A percentile compares a stretch with the other conserved stretches of the same genome.
phyloP scores from a whole-genome alignment of 2,888 invertebrate species.

The Tetramorium bicarinatum region DNA sequence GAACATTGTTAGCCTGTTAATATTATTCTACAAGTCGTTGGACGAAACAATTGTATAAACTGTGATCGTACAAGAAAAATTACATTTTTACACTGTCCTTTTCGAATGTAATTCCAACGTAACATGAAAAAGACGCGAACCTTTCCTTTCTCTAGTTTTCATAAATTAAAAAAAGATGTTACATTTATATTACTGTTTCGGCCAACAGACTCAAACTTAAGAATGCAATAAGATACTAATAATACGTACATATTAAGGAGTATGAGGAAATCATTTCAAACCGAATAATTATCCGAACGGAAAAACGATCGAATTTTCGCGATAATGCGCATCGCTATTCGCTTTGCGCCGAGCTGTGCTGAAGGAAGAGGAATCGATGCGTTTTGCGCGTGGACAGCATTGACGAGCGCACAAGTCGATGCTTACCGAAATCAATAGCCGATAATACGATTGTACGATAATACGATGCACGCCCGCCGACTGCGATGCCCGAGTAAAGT shows the following conservation, averaged over 20 bases:
- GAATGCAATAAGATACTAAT: neutral
- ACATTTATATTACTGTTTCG: neutral
- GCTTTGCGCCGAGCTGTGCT: slow-evolving; percentile 3
- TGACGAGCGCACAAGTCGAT: slow-evolving; percentile 59
- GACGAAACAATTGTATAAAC: neutral
- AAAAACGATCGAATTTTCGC: neutral
- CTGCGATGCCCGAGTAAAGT: slow-evolving; percentile 61
- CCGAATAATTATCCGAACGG: neutral
- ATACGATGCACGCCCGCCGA: slow-evolving; percentile 62
- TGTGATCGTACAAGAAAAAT: neutral
- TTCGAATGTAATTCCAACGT: neutral
- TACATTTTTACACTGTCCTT: neutral
- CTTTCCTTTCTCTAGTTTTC: neutral
- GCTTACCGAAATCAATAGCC: slow-evolving; percentile 70
- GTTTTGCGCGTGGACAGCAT: slow-evolving; percentile 59
- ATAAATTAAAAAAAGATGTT: neutral
- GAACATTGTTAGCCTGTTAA: slow-evolving; percentile 5
- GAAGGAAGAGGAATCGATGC: slow-evolving; percentile 60
- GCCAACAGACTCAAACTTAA: neutral
- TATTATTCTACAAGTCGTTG: slow-evolving; percentile 4
- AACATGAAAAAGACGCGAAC: neutral
- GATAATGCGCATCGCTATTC: neutral
- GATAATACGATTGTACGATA: slow-evolving; percentile 72
- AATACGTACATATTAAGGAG: neutral
- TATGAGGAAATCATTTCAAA: neutral